Conservation (phyloP, 2,113 vertebrate species). For the Stegastes partitus region DNA sequence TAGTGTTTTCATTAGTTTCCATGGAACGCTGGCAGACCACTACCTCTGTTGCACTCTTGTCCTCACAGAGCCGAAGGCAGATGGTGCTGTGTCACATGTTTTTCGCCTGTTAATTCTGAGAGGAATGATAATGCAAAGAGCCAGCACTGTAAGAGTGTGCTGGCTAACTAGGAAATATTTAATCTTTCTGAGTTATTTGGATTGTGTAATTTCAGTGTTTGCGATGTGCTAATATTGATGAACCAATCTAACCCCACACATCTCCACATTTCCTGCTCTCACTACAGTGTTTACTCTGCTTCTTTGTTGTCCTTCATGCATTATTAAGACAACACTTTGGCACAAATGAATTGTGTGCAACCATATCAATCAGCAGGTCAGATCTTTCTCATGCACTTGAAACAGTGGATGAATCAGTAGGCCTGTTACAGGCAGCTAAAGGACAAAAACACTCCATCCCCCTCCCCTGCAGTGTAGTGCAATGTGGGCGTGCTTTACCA, state of each 20-base stretch:
- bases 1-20: not conserved
- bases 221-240: no score
- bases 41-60: not conserved
- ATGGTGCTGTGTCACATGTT: not conserved
- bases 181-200: not conserved
- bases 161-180: no score
- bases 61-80: not conserved
- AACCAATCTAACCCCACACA: no score
- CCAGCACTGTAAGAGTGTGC: not conserved
- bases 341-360: not conserved
- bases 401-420: conserved; percentile 30
- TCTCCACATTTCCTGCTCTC: no score
- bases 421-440: conserved; percentile 34
- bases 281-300: no score
- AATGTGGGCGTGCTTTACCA: conserved; percentile 59
- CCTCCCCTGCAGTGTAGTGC: conserved; percentile 43
- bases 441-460: conserved; percentile 30
- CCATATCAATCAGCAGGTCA: conserved; percentile 1
- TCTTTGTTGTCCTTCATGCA: not conserved
- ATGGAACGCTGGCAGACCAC: not conserved
- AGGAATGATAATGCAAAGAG: conserved; percentile 2
- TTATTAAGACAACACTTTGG: not conserved
- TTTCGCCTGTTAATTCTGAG: conserved; percentile 13
- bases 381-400: not conserved
- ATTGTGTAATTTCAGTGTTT: not conserved